Conservation (phyloP, 2,888 invertebrate genomes). For the Anodontia alba region DNA sequence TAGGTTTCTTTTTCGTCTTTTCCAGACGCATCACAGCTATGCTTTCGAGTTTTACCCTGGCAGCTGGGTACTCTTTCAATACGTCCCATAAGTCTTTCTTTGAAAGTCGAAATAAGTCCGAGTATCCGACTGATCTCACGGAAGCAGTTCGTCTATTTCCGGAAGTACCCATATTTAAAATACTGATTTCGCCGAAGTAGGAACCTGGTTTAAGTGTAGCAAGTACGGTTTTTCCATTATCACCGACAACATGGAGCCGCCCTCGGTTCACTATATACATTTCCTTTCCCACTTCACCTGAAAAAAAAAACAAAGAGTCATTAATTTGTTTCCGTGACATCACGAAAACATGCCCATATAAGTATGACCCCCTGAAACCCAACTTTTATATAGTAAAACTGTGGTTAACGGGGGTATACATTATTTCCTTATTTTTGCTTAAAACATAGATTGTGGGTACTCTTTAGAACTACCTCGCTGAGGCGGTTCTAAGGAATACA, state of each 20-base stretch:
- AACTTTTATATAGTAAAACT: too few species aligned
- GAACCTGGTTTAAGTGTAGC: conserved; percentile 99
- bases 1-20: conserved; percentile 93
- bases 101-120: conserved; percentile 98
- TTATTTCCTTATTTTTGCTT: too few species aligned
- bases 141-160: conserved; percentile 99
- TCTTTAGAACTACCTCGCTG: too few species aligned
- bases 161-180: conserved; percentile 96
- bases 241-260: conserved; percentile 87
- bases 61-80: conserved; percentile 89
- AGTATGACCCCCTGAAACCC: too few species aligned
- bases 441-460: too few species aligned
- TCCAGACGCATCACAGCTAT: conserved; percentile 98
- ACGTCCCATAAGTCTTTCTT: conserved; percentile 99
- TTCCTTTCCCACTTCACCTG: conserved; percentile 99
- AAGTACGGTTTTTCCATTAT: conserved; percentile 97
- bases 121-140: conserved; percentile 98
- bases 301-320: conserved; percentile 65
- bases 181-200: conserved; percentile 99
- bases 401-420: too few species aligned
- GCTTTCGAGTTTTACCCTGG: conserved; percentile 92
- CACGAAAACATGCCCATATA: too few species aligned
- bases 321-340: too few species aligned
- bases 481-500: too few species aligned
- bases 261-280: conserved; percentile 99